Conservation (phyloP, 2,113 vertebrate species). For the Helogale parvula region DNA sequence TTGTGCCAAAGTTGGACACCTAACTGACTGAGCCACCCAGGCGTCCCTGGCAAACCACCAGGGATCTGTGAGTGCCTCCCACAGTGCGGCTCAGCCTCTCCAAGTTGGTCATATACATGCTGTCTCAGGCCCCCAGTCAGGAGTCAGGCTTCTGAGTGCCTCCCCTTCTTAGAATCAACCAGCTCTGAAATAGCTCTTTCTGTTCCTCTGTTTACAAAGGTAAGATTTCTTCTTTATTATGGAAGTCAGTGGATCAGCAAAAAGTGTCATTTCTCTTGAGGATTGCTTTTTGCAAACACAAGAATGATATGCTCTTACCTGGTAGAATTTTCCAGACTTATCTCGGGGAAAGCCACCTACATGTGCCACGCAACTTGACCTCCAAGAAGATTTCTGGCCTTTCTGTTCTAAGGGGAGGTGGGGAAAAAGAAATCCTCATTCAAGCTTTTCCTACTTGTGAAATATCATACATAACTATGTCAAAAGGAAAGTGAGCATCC, state of each 20-base stretch:
- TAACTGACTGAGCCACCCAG: too few species aligned
- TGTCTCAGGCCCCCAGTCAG: neutral
- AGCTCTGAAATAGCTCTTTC: neutral
- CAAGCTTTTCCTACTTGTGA: neutral
- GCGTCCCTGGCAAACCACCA: neutral
- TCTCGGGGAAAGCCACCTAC: neutral
- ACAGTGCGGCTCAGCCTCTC: accelerated
- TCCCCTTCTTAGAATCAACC: neutral
- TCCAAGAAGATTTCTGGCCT: conserved; percentile 4
- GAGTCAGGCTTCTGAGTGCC: neutral
- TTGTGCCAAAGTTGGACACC: too few species aligned
- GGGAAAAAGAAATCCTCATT: neutral
- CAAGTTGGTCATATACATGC: accelerated
- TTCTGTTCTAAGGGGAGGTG: conserved; percentile 2
- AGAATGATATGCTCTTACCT: neutral
- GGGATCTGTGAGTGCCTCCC: neutral
- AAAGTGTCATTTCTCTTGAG: neutral
- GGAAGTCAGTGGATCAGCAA: neutral
- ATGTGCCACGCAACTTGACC: neutral
- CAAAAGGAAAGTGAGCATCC: neutral
- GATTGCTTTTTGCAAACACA: conserved; percentile 31
- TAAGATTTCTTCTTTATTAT: conserved; percentile 1
- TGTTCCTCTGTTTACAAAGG: neutral
- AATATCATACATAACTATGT: neutral
- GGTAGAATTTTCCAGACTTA: conserved; percentile 41